Conservation (phyloP, 2,797 vertebrate species). For the Peromyscus melanophrys region DNA sequence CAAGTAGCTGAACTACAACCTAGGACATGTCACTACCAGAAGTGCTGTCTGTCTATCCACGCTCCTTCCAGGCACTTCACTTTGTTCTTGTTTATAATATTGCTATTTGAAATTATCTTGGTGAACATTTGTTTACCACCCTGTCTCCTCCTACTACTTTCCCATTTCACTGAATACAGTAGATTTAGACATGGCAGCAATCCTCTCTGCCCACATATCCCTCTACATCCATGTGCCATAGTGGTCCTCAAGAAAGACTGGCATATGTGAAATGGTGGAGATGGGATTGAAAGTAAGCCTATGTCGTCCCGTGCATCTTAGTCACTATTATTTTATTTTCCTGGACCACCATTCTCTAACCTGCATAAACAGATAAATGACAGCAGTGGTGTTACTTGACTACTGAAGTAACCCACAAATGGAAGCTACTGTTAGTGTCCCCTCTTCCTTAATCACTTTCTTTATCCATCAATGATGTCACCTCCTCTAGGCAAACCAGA, state of each 20-base stretch:
- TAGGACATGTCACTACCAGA: background rate
- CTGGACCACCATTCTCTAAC: background rate
- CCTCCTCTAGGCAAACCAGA: background rate
- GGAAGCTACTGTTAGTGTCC: rapidly evolving
- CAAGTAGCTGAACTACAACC: background rate
- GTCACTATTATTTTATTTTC: background rate
- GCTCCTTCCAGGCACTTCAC: background rate
- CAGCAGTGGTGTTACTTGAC: background rate
- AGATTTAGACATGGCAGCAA: background rate
- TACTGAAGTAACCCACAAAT: background rate
- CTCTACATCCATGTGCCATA: background rate
- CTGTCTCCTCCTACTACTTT: background rate
- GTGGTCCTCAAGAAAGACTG: background rate
- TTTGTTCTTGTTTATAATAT: slow-evolving; percentile 23
- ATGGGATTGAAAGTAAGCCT: background rate
- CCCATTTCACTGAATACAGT: background rate
- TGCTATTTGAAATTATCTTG: background rate
- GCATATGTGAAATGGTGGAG: background rate
- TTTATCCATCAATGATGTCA: background rate
- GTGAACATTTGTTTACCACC: background rate
- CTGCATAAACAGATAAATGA: background rate
- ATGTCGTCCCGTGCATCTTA: background rate
- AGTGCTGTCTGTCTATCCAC: background rate
- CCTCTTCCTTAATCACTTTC: background rate
- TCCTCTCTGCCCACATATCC: background rate